Conservation (phyloP, 2,113 vertebrate species). For the Enhydra lutris region DNA sequence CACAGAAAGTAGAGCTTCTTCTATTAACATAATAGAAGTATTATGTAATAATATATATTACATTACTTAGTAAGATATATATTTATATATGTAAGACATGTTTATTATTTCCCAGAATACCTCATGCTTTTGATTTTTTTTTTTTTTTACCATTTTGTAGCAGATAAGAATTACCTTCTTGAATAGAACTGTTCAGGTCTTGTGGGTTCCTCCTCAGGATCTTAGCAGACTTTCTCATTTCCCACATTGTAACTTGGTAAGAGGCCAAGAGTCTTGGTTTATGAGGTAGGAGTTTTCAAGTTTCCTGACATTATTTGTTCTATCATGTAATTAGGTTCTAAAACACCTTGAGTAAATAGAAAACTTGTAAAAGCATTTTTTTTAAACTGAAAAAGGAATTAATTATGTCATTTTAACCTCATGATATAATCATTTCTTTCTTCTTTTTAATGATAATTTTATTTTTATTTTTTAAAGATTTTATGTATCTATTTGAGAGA, state of each 20-base stretch:
- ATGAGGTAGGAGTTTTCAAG: not conserved
- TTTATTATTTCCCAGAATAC: not conserved
- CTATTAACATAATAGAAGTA: not conserved
- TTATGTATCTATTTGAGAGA: not conserved
- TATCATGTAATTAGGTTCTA: not conserved
- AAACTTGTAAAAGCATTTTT: not conserved
- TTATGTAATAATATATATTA: too few relatives aligned
- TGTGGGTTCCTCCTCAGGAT: not conserved
- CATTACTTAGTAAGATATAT: too few relatives aligned
- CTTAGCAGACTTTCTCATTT: not conserved
- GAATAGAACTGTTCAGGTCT: not conserved
- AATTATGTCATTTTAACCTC: not conserved
- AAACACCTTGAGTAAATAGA: not conserved
- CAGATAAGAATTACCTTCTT: not conserved
- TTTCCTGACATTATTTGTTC: not conserved
- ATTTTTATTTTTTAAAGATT: not conserved
- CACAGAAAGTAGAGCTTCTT: not conserved
- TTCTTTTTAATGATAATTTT: not conserved
- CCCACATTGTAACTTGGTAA: not conserved
- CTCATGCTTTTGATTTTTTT: not conserved
- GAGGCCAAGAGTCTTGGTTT: not conserved
- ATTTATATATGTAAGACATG: not conserved
- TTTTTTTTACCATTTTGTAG: not conserved
- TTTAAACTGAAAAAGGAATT: conserved; percentile 9
- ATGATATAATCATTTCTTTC: not conserved